These are phyloP conservation scores for Cyanoramphus novaezelandiae DNA, from an alignment of 2,113 vertebrate species.

Conservation along the genomic window DNA sequence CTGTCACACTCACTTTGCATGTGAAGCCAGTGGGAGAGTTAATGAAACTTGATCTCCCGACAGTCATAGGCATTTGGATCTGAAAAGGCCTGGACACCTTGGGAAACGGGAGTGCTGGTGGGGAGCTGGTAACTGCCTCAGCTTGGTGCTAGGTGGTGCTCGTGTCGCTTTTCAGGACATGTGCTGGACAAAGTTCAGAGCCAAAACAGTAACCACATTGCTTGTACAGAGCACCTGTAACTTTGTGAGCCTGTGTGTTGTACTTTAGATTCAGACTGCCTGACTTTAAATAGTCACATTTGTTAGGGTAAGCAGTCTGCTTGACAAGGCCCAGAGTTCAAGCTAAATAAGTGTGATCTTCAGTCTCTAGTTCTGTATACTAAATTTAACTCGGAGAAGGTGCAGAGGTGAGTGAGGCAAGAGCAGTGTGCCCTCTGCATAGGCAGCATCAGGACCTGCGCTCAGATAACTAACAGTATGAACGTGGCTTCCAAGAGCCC, in stretches of 20 bases:
- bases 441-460: neutral
- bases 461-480: neutral
- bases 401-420: neutral
- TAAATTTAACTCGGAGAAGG: neutral
- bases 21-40: neutral
- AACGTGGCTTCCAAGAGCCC: neutral
- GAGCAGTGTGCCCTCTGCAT: neutral
- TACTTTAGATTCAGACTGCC: neutral
- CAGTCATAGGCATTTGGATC: neutral
- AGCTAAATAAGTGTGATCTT: neutral
- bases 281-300: neutral
- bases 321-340: neutral
- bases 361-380: neutral
- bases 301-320: neutral
- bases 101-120: neutral
- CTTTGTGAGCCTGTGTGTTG: neutral
- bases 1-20: neutral
- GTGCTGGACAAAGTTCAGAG: neutral
- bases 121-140: neutral
- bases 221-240: neutral
- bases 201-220: neutral
- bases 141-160: neutral
- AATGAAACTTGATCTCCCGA: neutral
- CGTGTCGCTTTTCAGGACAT: accelerated
- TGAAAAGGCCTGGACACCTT: neutral